phyloP scores from a whole-genome alignment of 2,888 invertebrate species.

The Polyommatus iphigenia region DNA sequence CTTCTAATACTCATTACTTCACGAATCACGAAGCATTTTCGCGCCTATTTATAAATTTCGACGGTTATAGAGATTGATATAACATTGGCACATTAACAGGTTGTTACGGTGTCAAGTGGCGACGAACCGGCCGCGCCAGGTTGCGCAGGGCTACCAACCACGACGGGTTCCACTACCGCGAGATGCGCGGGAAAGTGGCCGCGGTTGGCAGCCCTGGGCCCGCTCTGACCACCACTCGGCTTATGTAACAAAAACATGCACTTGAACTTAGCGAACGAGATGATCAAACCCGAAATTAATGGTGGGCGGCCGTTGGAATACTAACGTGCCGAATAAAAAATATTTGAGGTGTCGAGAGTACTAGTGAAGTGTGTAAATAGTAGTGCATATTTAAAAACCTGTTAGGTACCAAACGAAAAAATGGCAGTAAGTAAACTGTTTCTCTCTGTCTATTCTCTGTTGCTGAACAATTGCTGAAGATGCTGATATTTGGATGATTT shows the following conservation, averaged over 20 bases:
- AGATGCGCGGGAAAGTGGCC: background rate
- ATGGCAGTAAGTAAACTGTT: too few relatives aligned
- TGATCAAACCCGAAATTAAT: background rate
- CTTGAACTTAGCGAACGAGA: slow-evolving; percentile 25
- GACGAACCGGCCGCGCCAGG: slow-evolving; percentile 67
- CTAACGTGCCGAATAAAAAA: background rate
- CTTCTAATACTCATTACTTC: background rate
- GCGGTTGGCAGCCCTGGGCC: background rate
- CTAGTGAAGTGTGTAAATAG: too few relatives aligned
- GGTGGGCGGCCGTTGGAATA: background rate
- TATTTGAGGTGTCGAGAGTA: background rate
- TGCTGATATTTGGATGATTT: too few relatives aligned
- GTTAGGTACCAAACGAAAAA: too few relatives aligned
- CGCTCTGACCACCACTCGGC: slow-evolving; percentile 47
- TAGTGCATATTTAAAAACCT: too few relatives aligned
- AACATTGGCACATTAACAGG: slow-evolving; percentile 36
- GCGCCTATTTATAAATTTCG: background rate
- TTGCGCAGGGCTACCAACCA: slow-evolving; percentile 42
- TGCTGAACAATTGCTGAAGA: too few relatives aligned
- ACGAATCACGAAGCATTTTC: background rate
- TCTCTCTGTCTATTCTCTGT: too few relatives aligned
- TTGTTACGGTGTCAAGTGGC: slow-evolving; percentile 51
- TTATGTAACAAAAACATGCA: slow-evolving; percentile 53
- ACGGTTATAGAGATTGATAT: slow-evolving; percentile 22
- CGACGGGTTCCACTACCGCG: background rate